phyloP scores from a whole-genome alignment of 2,888 invertebrate species.

The Steromphala cineraria region DNA sequence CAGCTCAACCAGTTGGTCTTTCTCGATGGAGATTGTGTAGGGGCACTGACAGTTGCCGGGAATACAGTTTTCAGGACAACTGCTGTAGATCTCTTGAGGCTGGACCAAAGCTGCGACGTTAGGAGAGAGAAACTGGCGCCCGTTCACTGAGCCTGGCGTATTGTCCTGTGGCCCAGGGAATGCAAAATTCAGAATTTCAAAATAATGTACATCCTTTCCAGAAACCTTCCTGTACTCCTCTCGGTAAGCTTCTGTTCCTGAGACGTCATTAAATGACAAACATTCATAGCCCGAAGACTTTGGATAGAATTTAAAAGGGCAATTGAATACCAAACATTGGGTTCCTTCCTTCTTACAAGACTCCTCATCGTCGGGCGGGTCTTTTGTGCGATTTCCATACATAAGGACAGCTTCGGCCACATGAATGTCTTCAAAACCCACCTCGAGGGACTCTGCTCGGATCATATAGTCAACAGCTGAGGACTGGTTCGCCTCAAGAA shows the following conservation, averaged over 20 bases:
- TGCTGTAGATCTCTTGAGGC: constrained; percentile 18
- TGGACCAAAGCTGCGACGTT: constrained; percentile 35
- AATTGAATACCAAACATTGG: constrained; percentile 47
- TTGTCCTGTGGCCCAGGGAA: constrained; percentile 44
- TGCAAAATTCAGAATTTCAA: constrained; percentile 44
- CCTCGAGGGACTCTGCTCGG: constrained; percentile 48
- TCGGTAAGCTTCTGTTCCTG: constrained; percentile 26
- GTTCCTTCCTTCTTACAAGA: constrained; percentile 26
- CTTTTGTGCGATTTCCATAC: constrained; percentile 10
- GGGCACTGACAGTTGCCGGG: constrained; percentile 49
- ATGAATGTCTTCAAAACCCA: neutral
- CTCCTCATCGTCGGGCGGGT: neutral
- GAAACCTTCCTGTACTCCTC: constrained; percentile 2
- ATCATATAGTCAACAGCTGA: constrained; percentile 40
- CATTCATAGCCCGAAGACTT: constrained; percentile 20
- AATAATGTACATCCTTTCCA: constrained; percentile 32
- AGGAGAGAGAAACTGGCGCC: constrained; percentile 36
- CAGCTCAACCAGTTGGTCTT: constrained; percentile 44
- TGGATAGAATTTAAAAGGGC: constrained; percentile 40
- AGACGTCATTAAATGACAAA: constrained; percentile 31
- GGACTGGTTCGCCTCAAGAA: constrained; percentile 36
- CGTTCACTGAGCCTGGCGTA: constrained; percentile 51
- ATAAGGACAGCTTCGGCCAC: constrained; percentile 44
- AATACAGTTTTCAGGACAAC: constrained; percentile 19
- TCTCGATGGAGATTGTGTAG: constrained; percentile 35